phyloP scores from a whole-genome alignment of 2,888 invertebrate genomes.

The Chrysomela aeneicollis region DNA sequence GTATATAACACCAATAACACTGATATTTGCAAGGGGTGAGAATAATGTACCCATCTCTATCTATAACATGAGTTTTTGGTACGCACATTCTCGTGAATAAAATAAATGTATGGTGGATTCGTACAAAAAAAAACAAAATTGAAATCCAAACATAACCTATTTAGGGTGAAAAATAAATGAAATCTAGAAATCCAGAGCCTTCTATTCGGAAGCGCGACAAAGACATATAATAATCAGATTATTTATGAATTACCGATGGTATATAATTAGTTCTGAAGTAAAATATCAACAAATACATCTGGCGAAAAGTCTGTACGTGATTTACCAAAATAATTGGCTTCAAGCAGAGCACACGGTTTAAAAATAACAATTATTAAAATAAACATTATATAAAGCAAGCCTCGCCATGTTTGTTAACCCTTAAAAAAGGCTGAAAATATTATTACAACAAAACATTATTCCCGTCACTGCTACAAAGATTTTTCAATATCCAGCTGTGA shows the following conservation, averaged over 20 bases:
- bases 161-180: constrained; percentile 36
- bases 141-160: constrained; percentile 38
- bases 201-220: constrained; percentile 22
- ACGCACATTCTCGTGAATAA: too few relatives aligned
- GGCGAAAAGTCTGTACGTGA: constrained; percentile 24
- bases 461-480: constrained; percentile 38
- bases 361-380: constrained; percentile 46
- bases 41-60: too few relatives aligned
- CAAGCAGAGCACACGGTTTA: constrained; percentile 26
- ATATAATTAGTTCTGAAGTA: constrained; percentile 35
- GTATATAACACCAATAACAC: too few relatives aligned
- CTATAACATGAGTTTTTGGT: too few relatives aligned
- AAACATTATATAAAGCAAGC: constrained; percentile 54
- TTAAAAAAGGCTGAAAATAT: constrained; percentile 59
- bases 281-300: constrained; percentile 33
- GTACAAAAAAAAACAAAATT: too few relatives aligned
- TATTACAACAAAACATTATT: constrained; percentile 55
- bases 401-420: constrained; percentile 62
- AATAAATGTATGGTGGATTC: too few relatives aligned
- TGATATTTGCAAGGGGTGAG: neutral
- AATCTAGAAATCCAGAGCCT: constrained; percentile 19
- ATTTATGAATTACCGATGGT: neutral
- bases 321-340: constrained; percentile 29
- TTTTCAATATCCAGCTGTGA: constrained; percentile 35
- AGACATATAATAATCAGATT: constrained; percentile 38